These are phyloP conservation scores for Anolis carolinensis DNA, from an alignment of 2,113 vertebrate species.

Conservation along the genomic window DNA sequence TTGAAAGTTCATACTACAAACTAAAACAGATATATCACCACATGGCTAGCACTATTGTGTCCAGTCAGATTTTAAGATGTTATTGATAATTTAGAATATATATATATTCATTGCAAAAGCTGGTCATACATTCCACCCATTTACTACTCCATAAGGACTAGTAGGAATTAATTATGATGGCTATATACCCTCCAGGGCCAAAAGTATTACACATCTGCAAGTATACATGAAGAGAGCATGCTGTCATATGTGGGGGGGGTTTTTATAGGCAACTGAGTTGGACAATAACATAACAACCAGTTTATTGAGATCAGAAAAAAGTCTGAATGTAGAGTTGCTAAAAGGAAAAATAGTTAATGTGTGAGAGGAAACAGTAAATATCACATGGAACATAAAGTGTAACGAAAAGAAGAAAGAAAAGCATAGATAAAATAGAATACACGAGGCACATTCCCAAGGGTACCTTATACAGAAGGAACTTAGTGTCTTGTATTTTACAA, in stretches of 20 bases:
- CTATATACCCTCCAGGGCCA: too few species aligned
- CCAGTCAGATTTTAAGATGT: too few species aligned
- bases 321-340: neutral
- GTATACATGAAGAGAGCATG: neutral
- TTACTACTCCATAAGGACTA: too few species aligned
- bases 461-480: neutral
- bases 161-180: too few species aligned
- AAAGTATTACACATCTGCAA: too few species aligned
- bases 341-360: neutral
- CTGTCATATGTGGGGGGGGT: neutral
- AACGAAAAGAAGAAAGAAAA: neutral
- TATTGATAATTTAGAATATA: too few species aligned
- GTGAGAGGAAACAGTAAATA: neutral
- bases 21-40: too few species aligned
- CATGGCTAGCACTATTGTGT: too few species aligned
- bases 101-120: too few species aligned
- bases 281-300: neutral
- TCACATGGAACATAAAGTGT: neutral
- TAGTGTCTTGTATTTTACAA: constrained; percentile 8
- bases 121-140: too few species aligned
- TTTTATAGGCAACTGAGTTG: neutral
- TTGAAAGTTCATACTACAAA: too few species aligned
- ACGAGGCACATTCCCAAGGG: neutral
- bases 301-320: neutral
- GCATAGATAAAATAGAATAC: neutral